phyloP scores from a whole-genome alignment of 2,113 vertebrate genomes.

The Ammodytes dubius region DNA sequence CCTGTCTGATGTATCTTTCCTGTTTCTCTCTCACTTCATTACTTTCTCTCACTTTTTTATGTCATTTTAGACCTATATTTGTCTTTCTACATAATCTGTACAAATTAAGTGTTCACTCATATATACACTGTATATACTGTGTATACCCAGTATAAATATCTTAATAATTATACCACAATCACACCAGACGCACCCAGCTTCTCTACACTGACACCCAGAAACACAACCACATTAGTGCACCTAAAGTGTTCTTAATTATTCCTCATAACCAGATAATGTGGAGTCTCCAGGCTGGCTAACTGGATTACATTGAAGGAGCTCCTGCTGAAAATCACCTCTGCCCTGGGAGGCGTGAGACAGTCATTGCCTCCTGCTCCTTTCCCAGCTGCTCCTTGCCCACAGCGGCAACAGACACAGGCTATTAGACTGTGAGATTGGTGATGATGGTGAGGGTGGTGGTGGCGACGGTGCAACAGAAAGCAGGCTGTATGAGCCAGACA shows the following conservation, averaged over 20 bases:
- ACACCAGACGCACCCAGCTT: constrained; percentile 16
- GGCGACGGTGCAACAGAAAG: constrained; percentile 11
- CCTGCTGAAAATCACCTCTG: constrained; percentile 42
- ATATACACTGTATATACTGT: too few relatives aligned
- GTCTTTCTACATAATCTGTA: too few relatives aligned
- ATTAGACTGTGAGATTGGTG: constrained; percentile 48
- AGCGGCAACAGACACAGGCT: constrained; percentile 37
- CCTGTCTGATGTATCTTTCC: too few relatives aligned
- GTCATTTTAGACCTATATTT: too few relatives aligned
- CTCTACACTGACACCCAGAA: background rate
- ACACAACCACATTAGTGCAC: constrained; percentile 21
- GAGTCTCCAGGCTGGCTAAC: constrained; percentile 34
- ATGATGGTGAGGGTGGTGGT: background rate
- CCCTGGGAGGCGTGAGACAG: constrained; percentile 12
- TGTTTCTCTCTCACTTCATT: too few relatives aligned
- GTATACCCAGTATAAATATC: too few relatives aligned
- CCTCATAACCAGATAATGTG: constrained; percentile 51
- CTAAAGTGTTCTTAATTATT: constrained; percentile 51
- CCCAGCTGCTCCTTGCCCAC: constrained; percentile 50
- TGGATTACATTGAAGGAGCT: constrained; percentile 41
- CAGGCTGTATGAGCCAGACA: constrained; percentile 9
- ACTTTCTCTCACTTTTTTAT: too few relatives aligned
- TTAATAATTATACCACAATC: background rate
- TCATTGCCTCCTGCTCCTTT: constrained; percentile 1
- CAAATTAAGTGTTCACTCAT: too few relatives aligned